phyloP scores from a whole-genome alignment of 2,888 invertebrate genomes.

The Arctia plantaginis region DNA sequence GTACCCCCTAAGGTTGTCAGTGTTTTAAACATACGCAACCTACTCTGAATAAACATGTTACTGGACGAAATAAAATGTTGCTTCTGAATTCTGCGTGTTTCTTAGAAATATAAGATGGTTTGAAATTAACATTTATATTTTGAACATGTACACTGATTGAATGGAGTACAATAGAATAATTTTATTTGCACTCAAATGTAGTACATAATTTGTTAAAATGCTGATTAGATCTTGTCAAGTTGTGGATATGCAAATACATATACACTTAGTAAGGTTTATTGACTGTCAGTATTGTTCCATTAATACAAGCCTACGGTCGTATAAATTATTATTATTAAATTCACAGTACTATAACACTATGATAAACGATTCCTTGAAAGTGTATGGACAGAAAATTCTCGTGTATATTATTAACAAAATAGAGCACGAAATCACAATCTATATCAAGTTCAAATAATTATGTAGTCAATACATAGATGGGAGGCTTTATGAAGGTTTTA shows the following conservation, averaged over 20 bases:
- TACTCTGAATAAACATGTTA: conserved; percentile 24
- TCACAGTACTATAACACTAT: no score
- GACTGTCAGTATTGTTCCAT: no score
- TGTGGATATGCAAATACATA: no score
- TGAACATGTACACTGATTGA: background rate
- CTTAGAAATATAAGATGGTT: background rate
- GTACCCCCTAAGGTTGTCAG: conserved; percentile 51
- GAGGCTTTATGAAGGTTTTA: background rate
- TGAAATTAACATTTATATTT: background rate
- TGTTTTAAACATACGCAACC: conserved; percentile 41
- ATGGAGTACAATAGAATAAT: background rate
- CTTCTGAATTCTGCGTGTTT: background rate
- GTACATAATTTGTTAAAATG: no score
- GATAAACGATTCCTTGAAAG: no score
- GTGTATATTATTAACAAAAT: no score
- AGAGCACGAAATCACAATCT: no score
- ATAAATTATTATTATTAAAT: no score
- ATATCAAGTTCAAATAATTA: background rate
- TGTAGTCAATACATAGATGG: background rate
- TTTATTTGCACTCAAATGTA: background rate
- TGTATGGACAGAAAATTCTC: no score
- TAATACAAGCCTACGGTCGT: no score
- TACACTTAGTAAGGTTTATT: no score
- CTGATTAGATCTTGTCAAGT: no score
- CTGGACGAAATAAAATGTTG: conserved; percentile 33